Base-by-base conservation (phyloP, 64 coral and sea anemone species). In the Pocillopora verrucosa region DNA sequence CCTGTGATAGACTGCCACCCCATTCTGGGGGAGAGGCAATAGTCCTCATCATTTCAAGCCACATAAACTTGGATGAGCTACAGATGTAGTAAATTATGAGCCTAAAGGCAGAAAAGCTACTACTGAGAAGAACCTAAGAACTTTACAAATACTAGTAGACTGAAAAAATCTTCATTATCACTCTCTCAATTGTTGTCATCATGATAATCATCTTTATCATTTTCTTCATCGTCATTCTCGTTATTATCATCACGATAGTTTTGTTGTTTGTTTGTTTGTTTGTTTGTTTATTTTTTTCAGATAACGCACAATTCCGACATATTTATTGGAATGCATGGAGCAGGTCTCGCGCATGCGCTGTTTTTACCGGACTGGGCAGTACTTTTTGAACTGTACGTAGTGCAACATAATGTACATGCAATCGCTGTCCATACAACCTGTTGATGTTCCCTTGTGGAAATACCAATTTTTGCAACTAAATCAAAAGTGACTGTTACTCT, bases 311-410 rank as follows among this genome's bases (percentile, higher is more conserved):
- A 98, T 74, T 83, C 92, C 30, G 95, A 98, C 67, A 91, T 98
- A 56, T 91, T 98, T 56, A 93, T 98, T 59, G 95, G 95, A 45
- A 98, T 98, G 57, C 95, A 98, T 60, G 95, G 95, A 26, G 92
- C 95, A 51, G 95, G 95, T 12, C 74, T 98, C 22, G 74, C 95
- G 60, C 92, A 98, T 91, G 67, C 88, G 5, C 76, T 98, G 13
- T 94, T 94, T 75, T 80, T 98, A 36, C 95, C 95, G 34, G 92
- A 98, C 75, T 98, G 95, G 95, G 95, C 95, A 11, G 89, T 94
- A 16, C 19, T 98, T 26, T 91, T 98, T 94, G 95, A 98, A 91
- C 56, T 98, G 95, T 98, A 83, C 88, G 95, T 88, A 10, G 10
- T 13, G 13, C 25, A 60, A 17, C 19, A 81, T 45, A 56, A 56